Evolutionary conservation across 1,140 invertebrate genomes (phyloP).

Genomic region (Arctopsyche grandis): DNA sequence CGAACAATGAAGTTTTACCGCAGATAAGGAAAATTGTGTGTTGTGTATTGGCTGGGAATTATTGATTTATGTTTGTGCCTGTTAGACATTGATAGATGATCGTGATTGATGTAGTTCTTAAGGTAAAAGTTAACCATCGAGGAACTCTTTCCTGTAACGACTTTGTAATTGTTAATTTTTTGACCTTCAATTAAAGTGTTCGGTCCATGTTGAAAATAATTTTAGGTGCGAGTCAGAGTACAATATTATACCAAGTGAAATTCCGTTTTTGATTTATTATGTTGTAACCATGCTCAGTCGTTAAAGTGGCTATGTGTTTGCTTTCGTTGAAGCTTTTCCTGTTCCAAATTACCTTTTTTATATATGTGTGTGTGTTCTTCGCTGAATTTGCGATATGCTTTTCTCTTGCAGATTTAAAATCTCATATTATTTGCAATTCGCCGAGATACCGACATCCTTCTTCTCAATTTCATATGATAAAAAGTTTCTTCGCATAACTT

Average conservation of each 20-base stretch:
- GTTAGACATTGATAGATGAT: slow-evolving; percentile 49
- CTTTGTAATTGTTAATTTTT: slow-evolving; percentile 49
- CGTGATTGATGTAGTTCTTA: slow-evolving; percentile 48
- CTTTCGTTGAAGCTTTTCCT: not conserved
- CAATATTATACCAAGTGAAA: not conserved
- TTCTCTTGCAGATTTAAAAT: not conserved
- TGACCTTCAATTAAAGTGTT: slow-evolving; percentile 22
- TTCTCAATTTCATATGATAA: slow-evolving; percentile 27
- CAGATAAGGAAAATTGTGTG: slow-evolving; percentile 37
- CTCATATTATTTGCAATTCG: slow-evolving; percentile 16
- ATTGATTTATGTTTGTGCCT: slow-evolving; percentile 40
- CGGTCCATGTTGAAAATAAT: not conserved
- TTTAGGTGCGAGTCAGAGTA: not conserved
- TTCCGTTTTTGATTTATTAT: too few relatives aligned
- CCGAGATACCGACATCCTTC: not conserved
- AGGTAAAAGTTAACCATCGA: slow-evolving; percentile 31
- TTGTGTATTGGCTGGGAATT: slow-evolving; percentile 44
- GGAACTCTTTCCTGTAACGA: slow-evolving; percentile 36
- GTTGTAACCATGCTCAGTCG: not conserved
- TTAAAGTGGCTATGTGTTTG: not conserved
- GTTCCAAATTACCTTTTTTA: slow-evolving; percentile 1
- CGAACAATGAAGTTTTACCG: slow-evolving; percentile 32
- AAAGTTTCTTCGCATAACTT: slow-evolving; percentile 30
- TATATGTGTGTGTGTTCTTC: not conserved
- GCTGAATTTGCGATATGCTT: not conserved